Evolutionary conservation across 2,888 invertebrate genomes (phyloP), one percentile per base, ranked within the genome.

Genomic region (Esperia sulphurella): DNA sequence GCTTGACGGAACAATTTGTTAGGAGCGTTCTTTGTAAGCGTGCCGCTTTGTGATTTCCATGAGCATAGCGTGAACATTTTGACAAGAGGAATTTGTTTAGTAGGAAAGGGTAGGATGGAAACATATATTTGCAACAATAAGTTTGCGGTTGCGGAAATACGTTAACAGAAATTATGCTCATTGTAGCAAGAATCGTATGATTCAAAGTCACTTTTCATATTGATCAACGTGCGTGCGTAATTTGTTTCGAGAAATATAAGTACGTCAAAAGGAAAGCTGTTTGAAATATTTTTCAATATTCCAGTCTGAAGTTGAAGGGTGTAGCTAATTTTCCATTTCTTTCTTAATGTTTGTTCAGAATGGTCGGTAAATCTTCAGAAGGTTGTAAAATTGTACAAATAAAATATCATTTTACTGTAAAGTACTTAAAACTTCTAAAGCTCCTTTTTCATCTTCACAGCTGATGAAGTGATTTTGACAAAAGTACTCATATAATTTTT

Each of bases 1-100:
- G 76, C 79, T 76, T 80, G 83, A 79, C 80, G 76, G 75, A 68
- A 76, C 83, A 79, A 84, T 85, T 83, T 83, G 83, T 83, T 83
- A 74, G 71, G 72, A 61, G 72, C 70, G 79, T 82, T 85, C 85
- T 83, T 84, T 83, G 84, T 83, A 76, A 79, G 71, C 75, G 79
- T 75, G 76, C 71, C 82, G 81, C 83, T 83, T 83, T 83, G 83
- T 83, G 82, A 83, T 78, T 79, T 73, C 68, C 70, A 71, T 69
- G 71, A 75, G 78, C 79, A 72, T 73, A 76, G 79, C 81, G 83
- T 79, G 79, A 83, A 83, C 79, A 78, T 84, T 86, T 86, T 84
- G 84, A 85, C 83, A 83, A 79, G 75, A 76, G 75, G 76, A 79
- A 83, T 83, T 84, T 83, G 80, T 84, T 83, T 75, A 71, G 72